A percentile compares a stretch with the other conserved stretches of the same genome.
Evolutionary conservation across 2,797 vertebrate species (phyloP).

Genomic region (Peromyscus melanophrys): DNA sequence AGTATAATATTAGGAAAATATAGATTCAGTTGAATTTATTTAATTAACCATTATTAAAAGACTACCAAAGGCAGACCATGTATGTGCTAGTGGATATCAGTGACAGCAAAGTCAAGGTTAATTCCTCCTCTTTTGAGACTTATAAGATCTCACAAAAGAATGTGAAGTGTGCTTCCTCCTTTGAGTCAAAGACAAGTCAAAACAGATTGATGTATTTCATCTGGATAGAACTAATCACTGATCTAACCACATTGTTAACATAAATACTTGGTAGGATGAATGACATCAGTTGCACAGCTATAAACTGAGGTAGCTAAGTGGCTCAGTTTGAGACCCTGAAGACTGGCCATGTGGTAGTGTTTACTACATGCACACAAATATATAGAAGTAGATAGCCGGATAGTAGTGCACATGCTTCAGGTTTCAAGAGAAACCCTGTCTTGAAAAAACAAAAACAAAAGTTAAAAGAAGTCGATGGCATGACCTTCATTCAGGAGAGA

Average conservation of each 20-base stretch:
- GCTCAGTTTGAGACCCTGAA: background rate
- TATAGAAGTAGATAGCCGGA: no score
- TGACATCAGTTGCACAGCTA: background rate
- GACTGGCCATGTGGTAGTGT: background rate
- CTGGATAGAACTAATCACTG: background rate
- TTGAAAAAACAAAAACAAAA: background rate
- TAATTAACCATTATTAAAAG: background rate
- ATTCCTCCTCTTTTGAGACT: background rate
- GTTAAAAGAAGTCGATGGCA: background rate
- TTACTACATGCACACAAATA: background rate
- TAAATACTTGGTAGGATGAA: background rate
- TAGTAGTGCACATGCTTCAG: background rate
- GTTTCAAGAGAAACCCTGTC: background rate
- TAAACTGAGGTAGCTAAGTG: background rate
- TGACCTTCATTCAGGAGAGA: no score
- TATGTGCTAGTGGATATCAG: background rate
- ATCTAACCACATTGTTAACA: background rate
- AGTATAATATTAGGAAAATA: background rate
- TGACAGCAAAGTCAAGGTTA: background rate
- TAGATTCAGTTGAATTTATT: background rate
- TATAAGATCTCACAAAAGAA: background rate
- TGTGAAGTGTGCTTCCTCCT: background rate
- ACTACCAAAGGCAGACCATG: background rate
- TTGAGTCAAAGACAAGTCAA: background rate
- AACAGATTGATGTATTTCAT: background rate